Evolutionary conservation across 2,888 invertebrate genomes (phyloP).

Genomic region (Rutpela maculata): DNA sequence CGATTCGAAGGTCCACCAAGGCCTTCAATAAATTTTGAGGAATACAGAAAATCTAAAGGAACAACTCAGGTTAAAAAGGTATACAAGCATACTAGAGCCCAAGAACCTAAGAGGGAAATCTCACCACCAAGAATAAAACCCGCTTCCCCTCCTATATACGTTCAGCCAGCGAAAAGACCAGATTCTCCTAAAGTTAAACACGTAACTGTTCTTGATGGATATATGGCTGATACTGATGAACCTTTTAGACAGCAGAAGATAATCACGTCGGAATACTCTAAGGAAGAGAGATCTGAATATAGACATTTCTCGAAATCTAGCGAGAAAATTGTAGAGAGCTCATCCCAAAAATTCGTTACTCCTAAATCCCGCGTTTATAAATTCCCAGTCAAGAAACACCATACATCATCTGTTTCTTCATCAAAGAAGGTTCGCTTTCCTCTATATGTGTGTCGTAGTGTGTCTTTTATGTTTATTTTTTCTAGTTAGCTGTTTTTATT

Average conservation of each 20-base stretch:
- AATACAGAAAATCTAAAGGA: conserved; percentile 63
- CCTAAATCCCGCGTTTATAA: conserved; percentile 63
- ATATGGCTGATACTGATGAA: conserved; percentile 84
- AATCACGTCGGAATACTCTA: conserved; percentile 66
- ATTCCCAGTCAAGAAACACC: conserved; percentile 69
- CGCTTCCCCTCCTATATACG: conserved; percentile 71
- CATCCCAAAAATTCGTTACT: conserved; percentile 61
- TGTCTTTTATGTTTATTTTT: conserved; percentile 45
- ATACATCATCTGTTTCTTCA: conserved; percentile 64
- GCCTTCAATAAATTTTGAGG: conserved; percentile 69
- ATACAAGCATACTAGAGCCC: conserved; percentile 65
- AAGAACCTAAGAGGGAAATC: conserved; percentile 60
- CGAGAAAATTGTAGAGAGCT: conserved; percentile 64
- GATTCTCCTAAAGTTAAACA: conserved; percentile 77
- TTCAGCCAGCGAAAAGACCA: conserved; percentile 68
- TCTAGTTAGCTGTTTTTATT: conserved; percentile 39
- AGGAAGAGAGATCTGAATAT: conserved; percentile 68
- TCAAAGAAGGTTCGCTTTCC: conserved; percentile 71
- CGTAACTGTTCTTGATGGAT: conserved; percentile 77
- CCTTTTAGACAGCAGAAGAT: conserved; percentile 72
- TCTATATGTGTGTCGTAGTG: conserved; percentile 51
- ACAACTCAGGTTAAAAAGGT: conserved; percentile 66
- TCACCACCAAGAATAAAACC: conserved; percentile 70
- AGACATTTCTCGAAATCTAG: conserved; percentile 67
- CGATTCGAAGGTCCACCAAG: conserved; percentile 71